phyloP scores from a whole-genome alignment of 2,113 vertebrate species.

The Cyanoliseus patagonus region DNA sequence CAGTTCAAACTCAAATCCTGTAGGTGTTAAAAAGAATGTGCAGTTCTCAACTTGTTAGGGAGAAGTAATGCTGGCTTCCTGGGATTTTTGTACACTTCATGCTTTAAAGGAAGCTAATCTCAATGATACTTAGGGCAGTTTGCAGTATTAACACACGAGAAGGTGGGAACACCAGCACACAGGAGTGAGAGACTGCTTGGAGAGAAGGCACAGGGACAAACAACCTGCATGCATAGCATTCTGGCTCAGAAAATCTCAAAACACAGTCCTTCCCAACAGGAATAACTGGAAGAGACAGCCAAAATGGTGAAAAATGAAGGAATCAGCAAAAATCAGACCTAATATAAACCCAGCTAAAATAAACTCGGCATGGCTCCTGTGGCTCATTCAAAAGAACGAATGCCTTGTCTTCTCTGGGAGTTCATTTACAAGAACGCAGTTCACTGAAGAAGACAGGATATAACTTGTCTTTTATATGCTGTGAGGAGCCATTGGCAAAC shows the following conservation, averaged over 20 bases:
- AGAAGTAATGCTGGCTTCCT: neutral
- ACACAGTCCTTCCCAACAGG: neutral
- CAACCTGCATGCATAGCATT: neutral
- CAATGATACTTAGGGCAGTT: neutral
- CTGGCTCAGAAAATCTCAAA: constrained; percentile 14
- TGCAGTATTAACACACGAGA: neutral
- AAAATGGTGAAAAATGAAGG: constrained; percentile 41
- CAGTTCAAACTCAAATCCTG: neutral
- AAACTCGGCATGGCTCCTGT: constrained; percentile 41
- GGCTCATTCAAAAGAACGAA: neutral
- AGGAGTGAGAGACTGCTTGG: constrained; percentile 10
- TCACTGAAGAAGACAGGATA: neutral
- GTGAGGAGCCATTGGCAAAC: neutral
- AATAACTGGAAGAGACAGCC: neutral
- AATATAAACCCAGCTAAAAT: constrained; percentile 35
- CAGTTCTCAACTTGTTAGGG: neutral
- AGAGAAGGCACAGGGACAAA: neutral
- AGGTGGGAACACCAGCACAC: neutral
- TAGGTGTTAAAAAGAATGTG: neutral
- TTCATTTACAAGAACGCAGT: neutral
- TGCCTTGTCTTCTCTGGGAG: neutral
- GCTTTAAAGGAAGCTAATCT: neutral
- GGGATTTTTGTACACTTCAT: neutral
- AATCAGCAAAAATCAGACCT: constrained; percentile 41
- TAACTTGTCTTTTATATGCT: neutral